Evolutionary conservation across 2,888 invertebrate genomes (phyloP).

Genomic region (Seira ritae): DNA sequence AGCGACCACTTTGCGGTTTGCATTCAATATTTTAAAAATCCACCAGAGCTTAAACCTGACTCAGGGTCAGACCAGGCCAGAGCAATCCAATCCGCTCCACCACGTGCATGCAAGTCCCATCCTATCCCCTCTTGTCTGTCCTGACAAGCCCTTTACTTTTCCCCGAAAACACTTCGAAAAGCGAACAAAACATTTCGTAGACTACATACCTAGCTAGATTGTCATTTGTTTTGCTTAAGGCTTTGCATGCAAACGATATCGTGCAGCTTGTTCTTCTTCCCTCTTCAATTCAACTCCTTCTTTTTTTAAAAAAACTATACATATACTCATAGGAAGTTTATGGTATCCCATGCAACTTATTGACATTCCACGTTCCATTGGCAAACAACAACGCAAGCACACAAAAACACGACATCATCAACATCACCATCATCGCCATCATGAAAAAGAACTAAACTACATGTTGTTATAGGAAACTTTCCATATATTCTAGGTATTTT

Average conservation of each 20-base stretch:
- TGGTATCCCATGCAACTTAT: slow-evolving; percentile 22
- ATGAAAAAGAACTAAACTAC: no score
- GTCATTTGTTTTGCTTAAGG: no score
- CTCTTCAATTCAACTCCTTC: not conserved
- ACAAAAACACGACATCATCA: not conserved
- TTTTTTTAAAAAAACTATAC: slow-evolving; percentile 2
- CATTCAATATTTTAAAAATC: no score
- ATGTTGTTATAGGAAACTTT: no score
- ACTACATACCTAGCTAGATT: no score
- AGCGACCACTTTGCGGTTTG: no score
- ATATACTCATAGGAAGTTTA: not conserved
- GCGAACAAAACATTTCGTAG: no score
- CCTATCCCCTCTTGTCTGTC: slow-evolving; percentile 10
- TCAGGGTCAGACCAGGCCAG: not conserved
- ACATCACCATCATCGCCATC: slow-evolving; percentile 5
- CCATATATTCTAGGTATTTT: no score
- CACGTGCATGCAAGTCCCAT: slow-evolving; percentile 23
- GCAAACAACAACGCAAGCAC: slow-evolving; percentile 15
- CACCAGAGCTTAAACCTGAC: no score
- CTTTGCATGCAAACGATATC: slow-evolving; percentile 8
- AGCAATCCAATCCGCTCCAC: slow-evolving; percentile 23
- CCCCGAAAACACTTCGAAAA: no score
- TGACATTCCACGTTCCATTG: slow-evolving; percentile 55
- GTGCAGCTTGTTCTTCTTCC: slow-evolving; percentile 1
- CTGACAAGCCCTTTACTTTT: no score